Evolutionary conservation across 2,888 invertebrate genomes (phyloP), one percentile per base, ranked within the genome.

Genomic region (Ophioninae sp.): DNA sequence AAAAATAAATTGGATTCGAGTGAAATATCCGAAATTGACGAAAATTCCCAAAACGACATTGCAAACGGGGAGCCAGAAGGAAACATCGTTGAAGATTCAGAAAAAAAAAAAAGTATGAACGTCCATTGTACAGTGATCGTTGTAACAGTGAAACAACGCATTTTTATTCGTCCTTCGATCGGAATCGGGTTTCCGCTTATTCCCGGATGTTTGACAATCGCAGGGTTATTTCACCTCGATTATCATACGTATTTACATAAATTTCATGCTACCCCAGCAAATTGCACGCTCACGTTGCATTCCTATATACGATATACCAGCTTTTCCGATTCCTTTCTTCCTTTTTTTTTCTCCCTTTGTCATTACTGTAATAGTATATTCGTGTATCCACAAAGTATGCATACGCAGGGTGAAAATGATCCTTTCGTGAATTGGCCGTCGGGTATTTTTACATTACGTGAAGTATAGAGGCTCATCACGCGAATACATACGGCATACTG

Each of bases 361-460:
- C 61, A 69, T 44, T 69, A 74, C 9, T 20, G 17, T 76, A 64
- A 56, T 77, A 67, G 68, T 73, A 67, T 77, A 75, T 79, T 59
- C 65, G 71, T 73, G 77, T 73, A 77, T 63, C 23, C 67, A 72
- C 73, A 56, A 74, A 73, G 79, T 78, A 67, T 67, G 68, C 71
- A 65, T 59, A 69, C 17, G 51, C 64, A 44, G 68, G 22, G 65
- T 64, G 75, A 82, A 79, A 82, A 82, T 79, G 79, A 82, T 75
- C 83, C 69, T 80, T 78, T 69, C 73, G 80, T 74, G 74, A 81
- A 81, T 84, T 75, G 20, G 78, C 74, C 81, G 74, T 37, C 61
- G 72, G 81, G 81, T 56, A 51, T 72, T 64, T 79, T 71, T 77
- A 17, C 41, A 71, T 71, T 79, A 74, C 65, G 81, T 79, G 74